A percentile compares a stretch with the other conserved stretches of the same genome.
Conservation (phyloP, 1,140 invertebrate genomes). For the Drosophila serrata region DNA sequence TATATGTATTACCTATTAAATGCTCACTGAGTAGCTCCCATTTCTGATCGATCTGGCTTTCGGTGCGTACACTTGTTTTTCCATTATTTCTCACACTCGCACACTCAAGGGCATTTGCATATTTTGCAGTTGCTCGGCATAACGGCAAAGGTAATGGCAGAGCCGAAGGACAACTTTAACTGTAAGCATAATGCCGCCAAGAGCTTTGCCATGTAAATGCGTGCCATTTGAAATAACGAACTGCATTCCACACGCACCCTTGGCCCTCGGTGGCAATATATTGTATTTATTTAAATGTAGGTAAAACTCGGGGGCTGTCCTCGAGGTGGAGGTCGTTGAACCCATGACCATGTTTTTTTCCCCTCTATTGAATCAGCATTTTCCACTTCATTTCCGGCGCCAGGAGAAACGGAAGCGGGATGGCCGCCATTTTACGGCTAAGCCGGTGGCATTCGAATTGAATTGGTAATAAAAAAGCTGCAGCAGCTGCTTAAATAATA, state of each 20-base stretch:
- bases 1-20: background rate
- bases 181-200: constrained; percentile 34
- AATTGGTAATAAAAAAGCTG: constrained; percentile 56
- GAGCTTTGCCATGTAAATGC: constrained; percentile 67
- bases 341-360: background rate
- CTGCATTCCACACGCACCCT: constrained; percentile 49
- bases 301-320: constrained; percentile 24
- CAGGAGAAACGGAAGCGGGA: constrained; percentile 3
- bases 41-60: background rate
- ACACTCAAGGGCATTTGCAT: constrained; percentile 51
- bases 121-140: constrained; percentile 35
- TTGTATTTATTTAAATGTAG: constrained; percentile 10
- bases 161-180: constrained; percentile 16
- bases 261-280: background rate
- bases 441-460: constrained; percentile 51
- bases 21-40: background rate
- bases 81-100: constrained; percentile 5
- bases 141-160: constrained; percentile 20
- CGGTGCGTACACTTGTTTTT: constrained; percentile 8
- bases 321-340: constrained; percentile 47
- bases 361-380: constrained; percentile 39
- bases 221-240: constrained; percentile 60
- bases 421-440: constrained; percentile 28
- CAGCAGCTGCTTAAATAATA: constrained; percentile 52
- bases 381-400: constrained; percentile 60